These are phyloP conservation scores for Macrotrachela quadricornifera DNA, from an alignment of 1,140 invertebrate genomes.

Conservation along the genomic window DNA sequence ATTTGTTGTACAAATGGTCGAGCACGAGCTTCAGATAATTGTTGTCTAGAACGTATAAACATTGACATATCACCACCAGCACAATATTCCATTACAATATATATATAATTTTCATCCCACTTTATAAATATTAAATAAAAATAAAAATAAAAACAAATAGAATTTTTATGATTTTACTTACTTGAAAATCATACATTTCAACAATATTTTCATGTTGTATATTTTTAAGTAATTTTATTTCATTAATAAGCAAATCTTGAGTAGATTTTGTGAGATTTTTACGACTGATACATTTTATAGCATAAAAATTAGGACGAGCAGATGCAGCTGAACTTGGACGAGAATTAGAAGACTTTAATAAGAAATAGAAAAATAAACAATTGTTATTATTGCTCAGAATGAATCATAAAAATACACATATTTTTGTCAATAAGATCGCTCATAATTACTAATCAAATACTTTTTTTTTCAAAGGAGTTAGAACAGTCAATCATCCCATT, in stretches of 20 bases:
- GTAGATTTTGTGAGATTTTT: conserved; percentile 47
- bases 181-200: conserved; percentile 54
- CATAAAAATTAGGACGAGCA: conserved; percentile 32
- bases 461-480: too few species aligned
- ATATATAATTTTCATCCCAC: conserved; percentile 49
- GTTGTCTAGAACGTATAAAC: conserved; percentile 49
- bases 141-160: conserved; percentile 26
- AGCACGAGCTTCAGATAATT: conserved; percentile 50
- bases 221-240: conserved; percentile 59
- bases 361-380: too few species aligned
- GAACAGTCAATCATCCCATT: too few species aligned
- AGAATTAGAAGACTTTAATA: too few species aligned
- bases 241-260: conserved; percentile 56
- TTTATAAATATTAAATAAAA: conserved; percentile 14
- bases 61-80: conserved; percentile 58
- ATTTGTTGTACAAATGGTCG: conserved; percentile 59
- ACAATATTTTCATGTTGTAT: conserved; percentile 63
- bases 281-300: conserved; percentile 62
- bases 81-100: conserved; percentile 70
- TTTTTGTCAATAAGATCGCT: too few species aligned
- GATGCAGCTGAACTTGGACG: background rate
- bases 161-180: conserved; percentile 8
- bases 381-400: too few species aligned
- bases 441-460: too few species aligned
- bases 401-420: too few species aligned